These are phyloP conservation scores for Sepiola atlantica DNA, from an alignment of 2,888 invertebrate species.

Conservation along the genomic window DNA sequence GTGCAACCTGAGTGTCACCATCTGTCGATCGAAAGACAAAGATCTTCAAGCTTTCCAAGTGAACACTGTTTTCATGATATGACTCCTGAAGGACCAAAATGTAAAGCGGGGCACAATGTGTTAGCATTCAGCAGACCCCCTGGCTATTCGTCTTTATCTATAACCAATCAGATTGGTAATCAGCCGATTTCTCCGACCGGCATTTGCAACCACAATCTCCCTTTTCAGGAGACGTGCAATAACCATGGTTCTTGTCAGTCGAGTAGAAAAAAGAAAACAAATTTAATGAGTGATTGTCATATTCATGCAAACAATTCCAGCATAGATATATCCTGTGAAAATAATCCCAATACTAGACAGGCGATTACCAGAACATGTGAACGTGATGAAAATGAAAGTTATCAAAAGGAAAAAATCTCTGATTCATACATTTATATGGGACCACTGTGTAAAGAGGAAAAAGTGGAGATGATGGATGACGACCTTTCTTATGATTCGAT, in stretches of 20 bases:
- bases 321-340: not conserved
- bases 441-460: slow-evolving; percentile 47
- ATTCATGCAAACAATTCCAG: not conserved
- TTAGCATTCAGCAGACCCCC: not conserved
- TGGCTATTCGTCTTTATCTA: not conserved
- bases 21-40: slow-evolving; percentile 55
- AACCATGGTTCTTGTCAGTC: not conserved
- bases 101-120: not conserved
- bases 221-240: not conserved
- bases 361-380: not conserved
- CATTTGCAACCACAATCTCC: not conserved
- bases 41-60: slow-evolving; percentile 70
- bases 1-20: not conserved
- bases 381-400: not conserved
- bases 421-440: slow-evolving; percentile 58
- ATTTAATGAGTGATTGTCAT: not conserved
- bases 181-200: not conserved
- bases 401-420: slow-evolving; percentile 53
- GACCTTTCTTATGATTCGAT: not conserved
- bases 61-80: slow-evolving; percentile 58
- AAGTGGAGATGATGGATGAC: not conserved
- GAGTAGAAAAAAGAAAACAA: not conserved
- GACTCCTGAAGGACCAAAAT: slow-evolving; percentile 32
- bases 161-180: not conserved
- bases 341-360: slow-evolving; percentile 6